Evolutionary conservation across 1,140 invertebrate species (phyloP).

Genomic region (Drosophila biarmipes): DNA sequence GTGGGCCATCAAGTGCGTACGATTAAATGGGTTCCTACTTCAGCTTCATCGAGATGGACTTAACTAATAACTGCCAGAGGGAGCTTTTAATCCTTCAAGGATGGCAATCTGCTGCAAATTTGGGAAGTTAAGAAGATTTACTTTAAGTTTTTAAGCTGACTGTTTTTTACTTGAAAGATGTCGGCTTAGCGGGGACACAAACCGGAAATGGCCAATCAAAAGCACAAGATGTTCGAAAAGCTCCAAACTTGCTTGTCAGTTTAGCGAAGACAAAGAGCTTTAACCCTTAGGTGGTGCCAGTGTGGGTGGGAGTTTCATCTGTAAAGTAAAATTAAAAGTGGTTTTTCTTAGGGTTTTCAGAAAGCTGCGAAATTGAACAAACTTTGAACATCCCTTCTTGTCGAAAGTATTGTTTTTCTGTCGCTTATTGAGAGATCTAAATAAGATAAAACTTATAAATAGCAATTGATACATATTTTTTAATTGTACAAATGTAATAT

Average conservation of each 20-base stretch:
- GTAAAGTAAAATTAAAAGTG: not conserved
- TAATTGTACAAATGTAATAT: too few species aligned
- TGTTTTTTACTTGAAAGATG: not conserved
- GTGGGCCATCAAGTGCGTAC: conserved; percentile 26
- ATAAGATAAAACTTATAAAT: too few species aligned
- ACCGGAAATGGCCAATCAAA: conserved; percentile 49
- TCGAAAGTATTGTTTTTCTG: too few species aligned
- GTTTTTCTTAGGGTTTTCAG: not conserved
- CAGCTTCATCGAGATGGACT: conserved; percentile 4
- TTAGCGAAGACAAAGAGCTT: conserved; percentile 31
- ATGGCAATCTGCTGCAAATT: not conserved
- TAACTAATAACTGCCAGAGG: conserved; percentile 5
- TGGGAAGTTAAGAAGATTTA: conserved; percentile 10
- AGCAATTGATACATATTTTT: too few species aligned
- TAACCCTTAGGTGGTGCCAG: conserved; percentile 20
- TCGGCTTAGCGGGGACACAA: conserved; percentile 16
- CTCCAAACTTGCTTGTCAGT: too few species aligned
- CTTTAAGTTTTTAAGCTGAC: conserved; percentile 4
- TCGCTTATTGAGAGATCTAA: too few species aligned
- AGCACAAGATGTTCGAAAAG: conserved; percentile 55
- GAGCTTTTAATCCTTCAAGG: conserved; percentile 5
- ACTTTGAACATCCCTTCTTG: too few species aligned
- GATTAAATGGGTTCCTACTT: conserved; percentile 8
- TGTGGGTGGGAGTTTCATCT: not conserved
- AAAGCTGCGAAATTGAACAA: too few species aligned